phyloP scores from a whole-genome alignment of 2,797 vertebrate genomes.

The Bradypus variegatus region DNA sequence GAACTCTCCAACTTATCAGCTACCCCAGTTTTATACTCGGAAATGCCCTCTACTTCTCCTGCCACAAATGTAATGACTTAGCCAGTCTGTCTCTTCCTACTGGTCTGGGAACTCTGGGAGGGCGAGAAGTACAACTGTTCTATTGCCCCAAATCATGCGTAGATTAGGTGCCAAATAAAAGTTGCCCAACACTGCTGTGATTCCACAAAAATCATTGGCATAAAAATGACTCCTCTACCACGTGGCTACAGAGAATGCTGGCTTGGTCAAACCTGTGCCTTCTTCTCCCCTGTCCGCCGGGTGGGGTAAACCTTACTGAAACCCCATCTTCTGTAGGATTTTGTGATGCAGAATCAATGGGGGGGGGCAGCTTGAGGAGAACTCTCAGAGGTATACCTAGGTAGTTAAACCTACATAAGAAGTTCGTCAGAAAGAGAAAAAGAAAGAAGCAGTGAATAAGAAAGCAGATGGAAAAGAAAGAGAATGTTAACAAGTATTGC shows the following conservation, averaged over 20 bases:
- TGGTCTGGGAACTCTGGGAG: background rate
- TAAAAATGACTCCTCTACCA: background rate
- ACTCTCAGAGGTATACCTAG: background rate
- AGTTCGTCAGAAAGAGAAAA: background rate
- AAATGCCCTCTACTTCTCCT: background rate
- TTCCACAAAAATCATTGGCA: background rate
- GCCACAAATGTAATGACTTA: background rate
- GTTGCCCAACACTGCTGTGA: background rate
- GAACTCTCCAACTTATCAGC: background rate
- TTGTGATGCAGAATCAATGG: background rate
- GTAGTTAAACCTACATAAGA: background rate
- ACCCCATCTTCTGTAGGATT: background rate
- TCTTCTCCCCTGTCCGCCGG: background rate
- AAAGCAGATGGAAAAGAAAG: background rate
- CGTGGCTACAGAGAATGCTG: background rate
- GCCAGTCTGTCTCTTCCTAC: background rate
- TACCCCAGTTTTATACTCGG: background rate
- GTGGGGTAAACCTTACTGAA: background rate
- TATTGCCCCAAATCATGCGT: background rate
- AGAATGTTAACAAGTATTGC: too few species aligned
- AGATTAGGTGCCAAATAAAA: background rate
- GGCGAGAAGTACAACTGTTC: background rate
- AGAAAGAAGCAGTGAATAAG: background rate
- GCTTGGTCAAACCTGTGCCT: background rate
- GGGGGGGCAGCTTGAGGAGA: too few species aligned